A percentile compares a stretch with the other conserved stretches of the same genome.
These are phyloP conservation scores for Volucella inanis DNA, from an alignment of 2,888 invertebrate genomes.

Conservation along the genomic window DNA sequence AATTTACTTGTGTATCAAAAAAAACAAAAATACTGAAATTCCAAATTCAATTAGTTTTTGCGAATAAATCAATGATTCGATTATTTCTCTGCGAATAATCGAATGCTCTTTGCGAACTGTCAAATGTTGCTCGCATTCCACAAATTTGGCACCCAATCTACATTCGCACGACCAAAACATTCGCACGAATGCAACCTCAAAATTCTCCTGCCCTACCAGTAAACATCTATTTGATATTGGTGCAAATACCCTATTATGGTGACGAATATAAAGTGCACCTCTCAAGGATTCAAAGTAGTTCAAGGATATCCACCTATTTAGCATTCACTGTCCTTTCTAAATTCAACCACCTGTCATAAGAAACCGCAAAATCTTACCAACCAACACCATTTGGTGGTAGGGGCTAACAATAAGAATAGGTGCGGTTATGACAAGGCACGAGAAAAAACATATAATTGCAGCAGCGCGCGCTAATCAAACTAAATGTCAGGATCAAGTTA, in stretches of 20 bases:
- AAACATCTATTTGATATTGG: neutral
- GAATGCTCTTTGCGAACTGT: too few relatives aligned
- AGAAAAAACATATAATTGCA: slow-evolving; percentile 41
- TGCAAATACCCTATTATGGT: neutral
- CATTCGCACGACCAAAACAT: too few relatives aligned
- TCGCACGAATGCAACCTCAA: too few relatives aligned
- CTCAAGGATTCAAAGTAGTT: neutral
- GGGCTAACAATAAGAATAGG: slow-evolving; percentile 20
- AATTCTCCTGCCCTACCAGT: too few relatives aligned
- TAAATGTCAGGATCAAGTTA: slow-evolving; percentile 70
- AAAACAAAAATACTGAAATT: too few relatives aligned
- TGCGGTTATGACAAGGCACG: slow-evolving; percentile 68
- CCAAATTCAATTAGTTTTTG: too few relatives aligned
- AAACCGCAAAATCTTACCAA: slow-evolving; percentile 1
- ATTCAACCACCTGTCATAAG: slow-evolving; percentile 38
- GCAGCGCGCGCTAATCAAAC: slow-evolving; percentile 57
- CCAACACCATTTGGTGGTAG: slow-evolving; percentile 21
- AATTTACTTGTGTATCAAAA: too few relatives aligned
- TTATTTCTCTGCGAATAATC: too few relatives aligned
- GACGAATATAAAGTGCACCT: neutral
- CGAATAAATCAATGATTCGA: too few relatives aligned
- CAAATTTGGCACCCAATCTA: too few relatives aligned
- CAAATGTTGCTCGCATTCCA: too few relatives aligned
- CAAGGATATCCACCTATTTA: slow-evolving; percentile 28
- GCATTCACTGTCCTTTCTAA: slow-evolving; percentile 23